Base-by-base conservation (phyloP, 2,797 vertebrate species). In the Florisuga fusca region DNA sequence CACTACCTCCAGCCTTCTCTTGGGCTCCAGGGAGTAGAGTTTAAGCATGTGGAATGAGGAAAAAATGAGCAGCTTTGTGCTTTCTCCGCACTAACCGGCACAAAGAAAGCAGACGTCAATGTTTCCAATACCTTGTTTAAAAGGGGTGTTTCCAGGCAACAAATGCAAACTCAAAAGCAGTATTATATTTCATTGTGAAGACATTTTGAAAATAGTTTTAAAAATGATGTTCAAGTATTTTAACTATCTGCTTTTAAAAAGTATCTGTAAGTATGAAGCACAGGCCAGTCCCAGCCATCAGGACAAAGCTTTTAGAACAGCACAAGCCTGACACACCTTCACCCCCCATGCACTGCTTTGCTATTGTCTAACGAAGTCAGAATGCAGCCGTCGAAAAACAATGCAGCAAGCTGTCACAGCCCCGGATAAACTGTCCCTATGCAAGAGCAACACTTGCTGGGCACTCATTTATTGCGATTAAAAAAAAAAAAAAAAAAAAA, bases 1-100 rank as follows among this genome's bases (percentile, higher is more conserved):
- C 43, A n/a, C 22, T 33, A 45, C 61, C 34, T 83, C 73, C 62
- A 41, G 46, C 66, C 26, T 61, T 34, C 7, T 46, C 34, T 29
- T 16, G 3, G 34, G 53, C 53, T 76, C 31, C 25, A 0, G 15
- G 48, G 15, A 84, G 31, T 1, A 69, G 31, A 62, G 33, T 57
- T 45, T 8, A 66, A 50, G 18, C 46, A 36, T 0, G 0, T 3
- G 3, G 22, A 82, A 90, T 12, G 6, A 15, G 10, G 1, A 20
- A 8, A 11, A n/a, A 18, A 62, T 11, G 6, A 7, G 21, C 33
- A 51, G 20, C 54, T 68, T 53, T 54, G 26, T 9, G 27, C 36
- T 31, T 83, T 45, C 55, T 11, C 46, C 27, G 27, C 2, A 1
- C 36, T 29, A 27, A 13, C 12, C 4, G n/a, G 33, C 53, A 41